These are phyloP conservation scores for Chiloscyllium plagiosum DNA, from an alignment of 2,113 vertebrate genomes.

Conservation along the genomic window DNA sequence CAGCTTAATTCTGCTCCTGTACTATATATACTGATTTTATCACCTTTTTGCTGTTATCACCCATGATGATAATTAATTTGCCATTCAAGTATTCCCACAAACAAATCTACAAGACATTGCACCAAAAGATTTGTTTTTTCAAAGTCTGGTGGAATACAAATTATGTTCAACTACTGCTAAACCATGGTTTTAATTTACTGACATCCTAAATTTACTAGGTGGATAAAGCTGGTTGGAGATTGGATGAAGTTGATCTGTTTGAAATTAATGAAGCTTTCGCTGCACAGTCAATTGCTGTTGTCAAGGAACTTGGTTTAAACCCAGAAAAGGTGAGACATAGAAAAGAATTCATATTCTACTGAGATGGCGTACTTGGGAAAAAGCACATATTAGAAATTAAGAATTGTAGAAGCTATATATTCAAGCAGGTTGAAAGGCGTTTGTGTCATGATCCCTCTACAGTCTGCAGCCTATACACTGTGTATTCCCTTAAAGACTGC, in stretches of 20 bases:
- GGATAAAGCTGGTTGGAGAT: slow-evolving; percentile 81
- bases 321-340: slow-evolving; percentile 70
- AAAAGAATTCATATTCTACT: too few species aligned
- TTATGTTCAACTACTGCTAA: not conserved
- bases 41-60: not conserved
- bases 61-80: not conserved
- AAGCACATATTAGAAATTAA: not conserved
- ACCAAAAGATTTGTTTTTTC: not conserved
- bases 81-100: not conserved
- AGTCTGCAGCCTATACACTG: too few species aligned
- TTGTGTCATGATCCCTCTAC: not conserved
- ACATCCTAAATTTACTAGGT: slow-evolving; percentile 54
- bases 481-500: too few species aligned
- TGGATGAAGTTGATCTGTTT: slow-evolving; percentile 80
- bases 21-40: not conserved
- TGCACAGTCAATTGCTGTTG: slow-evolving; percentile 66
- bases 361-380: not conserved
- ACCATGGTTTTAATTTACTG: not conserved
- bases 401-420: not conserved
- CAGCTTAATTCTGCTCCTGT: not conserved
- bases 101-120: not conserved
- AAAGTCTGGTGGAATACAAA: not conserved
- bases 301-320: slow-evolving; percentile 77
- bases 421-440: not conserved
- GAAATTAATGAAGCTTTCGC: slow-evolving; percentile 97